phyloP scores from a whole-genome alignment of 2,113 vertebrate species.

The Acanthisitta chloris region DNA sequence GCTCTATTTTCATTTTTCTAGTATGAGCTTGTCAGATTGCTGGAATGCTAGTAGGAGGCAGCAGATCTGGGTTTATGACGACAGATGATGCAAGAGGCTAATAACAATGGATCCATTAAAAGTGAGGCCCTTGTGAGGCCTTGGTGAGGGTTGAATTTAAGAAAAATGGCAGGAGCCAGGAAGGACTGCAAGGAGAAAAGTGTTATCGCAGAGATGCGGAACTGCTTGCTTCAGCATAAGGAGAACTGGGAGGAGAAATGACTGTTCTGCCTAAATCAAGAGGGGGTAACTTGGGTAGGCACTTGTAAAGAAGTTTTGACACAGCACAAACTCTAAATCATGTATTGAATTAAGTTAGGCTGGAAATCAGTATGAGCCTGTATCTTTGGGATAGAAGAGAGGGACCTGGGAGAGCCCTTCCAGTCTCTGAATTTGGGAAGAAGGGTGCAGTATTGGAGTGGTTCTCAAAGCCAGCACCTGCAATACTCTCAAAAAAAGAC shows the following conservation, averaged over 20 bases:
- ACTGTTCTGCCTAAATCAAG: background rate
- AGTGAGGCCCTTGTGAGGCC: background rate
- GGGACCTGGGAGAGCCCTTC: background rate
- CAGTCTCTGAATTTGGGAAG: background rate
- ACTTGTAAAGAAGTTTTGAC: background rate
- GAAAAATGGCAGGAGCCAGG: background rate
- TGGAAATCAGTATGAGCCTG: background rate
- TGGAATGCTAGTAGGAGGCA: background rate
- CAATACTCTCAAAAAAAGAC: background rate
- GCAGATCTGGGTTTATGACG: background rate
- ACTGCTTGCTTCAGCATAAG: background rate
- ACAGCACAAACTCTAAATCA: background rate
- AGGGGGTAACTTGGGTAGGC: background rate
- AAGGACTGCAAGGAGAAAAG: background rate
- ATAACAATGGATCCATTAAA: background rate
- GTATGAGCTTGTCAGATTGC: background rate
- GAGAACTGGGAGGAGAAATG: background rate
- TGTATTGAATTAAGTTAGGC: background rate
- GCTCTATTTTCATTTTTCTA: background rate
- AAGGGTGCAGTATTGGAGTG: accelerated
- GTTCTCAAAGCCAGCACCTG: background rate
- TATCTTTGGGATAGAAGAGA: background rate
- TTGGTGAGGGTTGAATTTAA: background rate
- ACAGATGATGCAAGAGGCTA: background rate
- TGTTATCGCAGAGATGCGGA: accelerated